Conservation (phyloP, 2,888 invertebrate species). For the Prostheceraeus crozeri region DNA sequence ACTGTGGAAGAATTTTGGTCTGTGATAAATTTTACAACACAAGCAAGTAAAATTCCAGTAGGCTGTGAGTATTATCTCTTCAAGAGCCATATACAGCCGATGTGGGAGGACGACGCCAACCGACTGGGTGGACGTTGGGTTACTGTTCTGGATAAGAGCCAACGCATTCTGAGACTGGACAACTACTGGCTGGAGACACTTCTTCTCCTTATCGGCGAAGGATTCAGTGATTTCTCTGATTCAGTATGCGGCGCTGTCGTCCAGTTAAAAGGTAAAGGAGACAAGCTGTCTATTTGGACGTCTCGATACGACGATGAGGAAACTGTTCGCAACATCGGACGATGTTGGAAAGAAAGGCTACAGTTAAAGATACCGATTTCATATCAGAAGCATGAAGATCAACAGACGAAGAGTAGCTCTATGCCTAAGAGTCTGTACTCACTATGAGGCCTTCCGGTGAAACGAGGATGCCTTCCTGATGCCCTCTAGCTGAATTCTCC, state of each 20-base stretch:
- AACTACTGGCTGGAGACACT: conserved; percentile 57
- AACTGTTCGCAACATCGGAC: conserved; percentile 77
- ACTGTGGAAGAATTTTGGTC: conserved; percentile 99
- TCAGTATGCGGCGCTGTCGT: conserved; percentile 84
- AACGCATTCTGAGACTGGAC: not conserved
- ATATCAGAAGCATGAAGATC: conserved; percentile 34
- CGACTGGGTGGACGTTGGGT: conserved; percentile 39
- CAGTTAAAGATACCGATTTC: conserved; percentile 23
- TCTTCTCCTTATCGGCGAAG: conserved; percentile 76
- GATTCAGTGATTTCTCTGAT: conserved; percentile 80
- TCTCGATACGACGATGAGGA: conserved; percentile 71
- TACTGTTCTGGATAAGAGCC: not conserved
- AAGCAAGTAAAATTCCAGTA: conserved; percentile 72
- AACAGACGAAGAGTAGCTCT: conserved; percentile 34
- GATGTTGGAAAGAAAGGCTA: conserved; percentile 36
- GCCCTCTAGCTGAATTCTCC: too few relatives aligned
- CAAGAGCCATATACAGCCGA: conserved; percentile 34
- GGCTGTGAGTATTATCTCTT: conserved; percentile 31
- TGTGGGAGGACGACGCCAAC: conserved; percentile 40
- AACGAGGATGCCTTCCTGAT: too few relatives aligned
- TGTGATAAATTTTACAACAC: conserved; percentile 80
- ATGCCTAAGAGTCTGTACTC: too few relatives aligned
- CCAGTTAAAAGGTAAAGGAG: not conserved
- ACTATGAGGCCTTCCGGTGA: too few relatives aligned
- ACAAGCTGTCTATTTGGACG: conserved; percentile 42